Evolutionary conservation across 2,113 vertebrate genomes (phyloP).

Genomic region (Scartelaos histophorus): DNA sequence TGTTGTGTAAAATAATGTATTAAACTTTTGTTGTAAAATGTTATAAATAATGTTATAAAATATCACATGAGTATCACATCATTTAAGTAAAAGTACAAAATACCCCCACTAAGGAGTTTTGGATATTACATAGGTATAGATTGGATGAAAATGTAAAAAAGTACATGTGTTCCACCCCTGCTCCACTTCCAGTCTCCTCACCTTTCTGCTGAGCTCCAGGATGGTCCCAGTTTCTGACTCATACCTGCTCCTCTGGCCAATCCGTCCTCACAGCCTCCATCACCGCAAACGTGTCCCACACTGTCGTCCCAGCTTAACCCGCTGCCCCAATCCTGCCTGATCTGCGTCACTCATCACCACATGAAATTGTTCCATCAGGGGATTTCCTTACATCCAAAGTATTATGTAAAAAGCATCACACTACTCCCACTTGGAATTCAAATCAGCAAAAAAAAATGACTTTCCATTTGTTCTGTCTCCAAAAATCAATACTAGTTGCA

Average conservation of each 20-base stretch:
- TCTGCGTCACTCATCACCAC: constrained; percentile 37
- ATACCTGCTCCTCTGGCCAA: constrained; percentile 40
- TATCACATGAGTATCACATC: too few species aligned
- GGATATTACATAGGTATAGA: too few species aligned
- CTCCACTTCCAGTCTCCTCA: constrained; percentile 37
- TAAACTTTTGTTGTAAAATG: too few species aligned
- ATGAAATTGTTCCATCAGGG: constrained; percentile 40
- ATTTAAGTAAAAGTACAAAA: too few species aligned
- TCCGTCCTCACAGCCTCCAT: constrained; percentile 30
- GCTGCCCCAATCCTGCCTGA: constrained; percentile 27
- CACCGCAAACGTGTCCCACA: constrained; percentile 26
- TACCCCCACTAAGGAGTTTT: too few species aligned
- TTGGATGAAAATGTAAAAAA: too few species aligned
- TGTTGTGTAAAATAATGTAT: too few species aligned
- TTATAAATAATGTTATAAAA: too few species aligned
- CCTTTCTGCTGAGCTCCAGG: constrained; percentile 59
- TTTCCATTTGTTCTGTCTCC: constrained; percentile 13
- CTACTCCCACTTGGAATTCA: too few species aligned
- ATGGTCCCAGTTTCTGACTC: constrained; percentile 47
- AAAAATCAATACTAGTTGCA: neutral
- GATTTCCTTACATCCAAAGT: constrained; percentile 53
- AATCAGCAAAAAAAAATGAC: neutral
- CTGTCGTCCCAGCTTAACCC: constrained; percentile 21
- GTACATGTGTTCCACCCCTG: neutral
- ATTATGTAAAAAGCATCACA: constrained; percentile 31